These are phyloP conservation scores for Tonatia bakeri DNA, from an alignment of 2,113 vertebrate genomes.

Conservation along the genomic window DNA sequence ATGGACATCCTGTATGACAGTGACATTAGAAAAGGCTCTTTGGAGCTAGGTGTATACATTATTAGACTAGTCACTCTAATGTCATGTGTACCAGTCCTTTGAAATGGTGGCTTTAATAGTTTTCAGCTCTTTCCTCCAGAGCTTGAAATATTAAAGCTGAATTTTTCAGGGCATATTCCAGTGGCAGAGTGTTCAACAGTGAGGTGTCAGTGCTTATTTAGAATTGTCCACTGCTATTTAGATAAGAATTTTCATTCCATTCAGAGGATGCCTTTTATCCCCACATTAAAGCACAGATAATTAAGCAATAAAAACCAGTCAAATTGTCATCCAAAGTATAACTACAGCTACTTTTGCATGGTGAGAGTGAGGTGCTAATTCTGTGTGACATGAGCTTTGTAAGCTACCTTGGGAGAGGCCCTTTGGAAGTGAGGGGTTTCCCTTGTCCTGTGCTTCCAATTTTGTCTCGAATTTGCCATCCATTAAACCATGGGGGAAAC, in stretches of 20 bases:
- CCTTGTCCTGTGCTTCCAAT: slow-evolving; percentile 32
- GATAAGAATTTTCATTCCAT: slow-evolving; percentile 41
- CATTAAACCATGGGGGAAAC: neutral
- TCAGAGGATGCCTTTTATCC: slow-evolving; percentile 67
- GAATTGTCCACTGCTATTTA: slow-evolving; percentile 59
- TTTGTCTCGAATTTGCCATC: slow-evolving; percentile 36
- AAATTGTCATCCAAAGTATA: slow-evolving; percentile 64
- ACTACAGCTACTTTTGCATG: slow-evolving; percentile 51
- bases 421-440: slow-evolving; percentile 28
- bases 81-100: neutral
- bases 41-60: neutral
- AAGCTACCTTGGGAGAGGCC: slow-evolving; percentile 46
- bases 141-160: slow-evolving; percentile 48
- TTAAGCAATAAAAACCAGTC: slow-evolving; percentile 73
- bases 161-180: slow-evolving; percentile 30
- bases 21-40: slow-evolving; percentile 21
- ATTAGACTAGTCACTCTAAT: neutral
- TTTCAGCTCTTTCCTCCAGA: slow-evolving; percentile 42
- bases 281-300: slow-evolving; percentile 72
- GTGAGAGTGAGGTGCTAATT: slow-evolving; percentile 70
- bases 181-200: neutral
- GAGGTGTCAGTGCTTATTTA: slow-evolving; percentile 21
- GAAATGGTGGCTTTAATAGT: slow-evolving; percentile 15
- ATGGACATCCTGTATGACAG: slow-evolving; percentile 29
- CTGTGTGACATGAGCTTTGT: slow-evolving; percentile 60